These are phyloP conservation scores for Patagioenas fasciata DNA, from an alignment of 2,113 vertebrate species.

Conservation along the genomic window DNA sequence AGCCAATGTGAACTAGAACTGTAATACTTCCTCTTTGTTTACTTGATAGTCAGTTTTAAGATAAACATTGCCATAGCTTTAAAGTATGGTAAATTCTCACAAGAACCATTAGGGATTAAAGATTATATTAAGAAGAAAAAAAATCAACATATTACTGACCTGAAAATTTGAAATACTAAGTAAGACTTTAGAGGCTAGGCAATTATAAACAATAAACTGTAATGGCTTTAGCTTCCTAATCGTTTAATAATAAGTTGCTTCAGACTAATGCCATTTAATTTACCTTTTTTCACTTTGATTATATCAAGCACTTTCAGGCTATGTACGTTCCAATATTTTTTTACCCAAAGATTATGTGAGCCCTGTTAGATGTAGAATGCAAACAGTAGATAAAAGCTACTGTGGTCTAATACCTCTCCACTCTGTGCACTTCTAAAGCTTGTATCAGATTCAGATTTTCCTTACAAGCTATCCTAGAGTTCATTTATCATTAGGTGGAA, in stretches of 20 bases:
- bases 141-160: not conserved
- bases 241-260: constrained; percentile 8
- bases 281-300: constrained; percentile 10
- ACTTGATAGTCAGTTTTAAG: not conserved
- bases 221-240: not conserved
- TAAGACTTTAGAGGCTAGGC: not conserved
- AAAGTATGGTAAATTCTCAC: not conserved
- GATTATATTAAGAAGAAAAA: not conserved
- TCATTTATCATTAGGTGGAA: constrained; percentile 52
- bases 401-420: not conserved
- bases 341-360: not conserved
- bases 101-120: not conserved
- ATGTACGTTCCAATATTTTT: not conserved
- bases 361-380: not conserved
- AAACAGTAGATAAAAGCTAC: not conserved
- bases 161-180: constrained; percentile 16
- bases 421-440: not conserved
- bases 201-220: constrained; percentile 4
- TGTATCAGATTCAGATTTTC: constrained; percentile 44
- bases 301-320: not conserved
- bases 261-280: constrained; percentile 22
- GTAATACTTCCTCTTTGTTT: not conserved
- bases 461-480: constrained; percentile 15
- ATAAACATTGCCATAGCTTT: not conserved
- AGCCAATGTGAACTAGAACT: not conserved